Evolutionary conservation across 2,797 vertebrate genomes (phyloP).

Genomic region (Tinamus major): DNA sequence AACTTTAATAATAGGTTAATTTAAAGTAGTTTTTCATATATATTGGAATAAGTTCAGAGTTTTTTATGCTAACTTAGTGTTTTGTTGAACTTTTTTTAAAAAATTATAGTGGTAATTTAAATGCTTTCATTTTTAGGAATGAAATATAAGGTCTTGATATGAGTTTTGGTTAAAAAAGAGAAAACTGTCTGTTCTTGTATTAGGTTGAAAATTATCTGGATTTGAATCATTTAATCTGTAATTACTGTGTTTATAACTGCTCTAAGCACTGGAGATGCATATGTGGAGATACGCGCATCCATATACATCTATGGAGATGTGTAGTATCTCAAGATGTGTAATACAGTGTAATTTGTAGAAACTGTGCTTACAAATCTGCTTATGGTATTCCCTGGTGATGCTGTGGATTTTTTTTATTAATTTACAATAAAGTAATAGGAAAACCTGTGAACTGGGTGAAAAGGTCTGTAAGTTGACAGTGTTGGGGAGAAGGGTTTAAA

Average conservation of each 20-base stretch:
- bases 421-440: neutral
- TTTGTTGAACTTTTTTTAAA: accelerated
- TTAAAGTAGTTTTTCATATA: neutral
- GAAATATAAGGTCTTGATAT: neutral
- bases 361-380: accelerated
- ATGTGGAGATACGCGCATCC: no score
- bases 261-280: neutral
- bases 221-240: neutral
- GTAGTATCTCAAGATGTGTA: neutral
- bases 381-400: neutral
- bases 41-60: neutral
- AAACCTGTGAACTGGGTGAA: neutral
- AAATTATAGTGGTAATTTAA: neutral
- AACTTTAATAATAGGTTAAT: neutral
- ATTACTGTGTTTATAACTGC: neutral
- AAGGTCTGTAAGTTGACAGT: neutral
- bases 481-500: no score
- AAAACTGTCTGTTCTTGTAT: neutral
- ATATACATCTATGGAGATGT: no score
- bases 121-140: neutral
- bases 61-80: neutral
- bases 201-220: neutral
- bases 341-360: neutral
- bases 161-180: neutral
- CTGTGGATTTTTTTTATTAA: neutral